Base-by-base conservation (phyloP, 2,888 invertebrate species). In the Sabatieria punctata region DNA sequence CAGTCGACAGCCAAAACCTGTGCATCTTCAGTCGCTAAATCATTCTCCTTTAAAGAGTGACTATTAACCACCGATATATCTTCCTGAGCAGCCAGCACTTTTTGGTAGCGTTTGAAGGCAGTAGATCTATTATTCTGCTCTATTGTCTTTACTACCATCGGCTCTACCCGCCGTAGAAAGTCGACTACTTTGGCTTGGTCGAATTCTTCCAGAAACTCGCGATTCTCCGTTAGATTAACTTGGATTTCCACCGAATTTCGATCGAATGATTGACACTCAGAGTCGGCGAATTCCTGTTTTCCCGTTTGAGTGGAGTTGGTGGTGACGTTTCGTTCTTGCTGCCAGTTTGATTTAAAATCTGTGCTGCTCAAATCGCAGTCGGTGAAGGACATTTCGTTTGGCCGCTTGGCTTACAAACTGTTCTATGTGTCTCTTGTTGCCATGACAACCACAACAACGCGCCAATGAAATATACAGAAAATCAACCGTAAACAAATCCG, bases 1-100 rank as follows among this genome's bases (percentile, higher is more conserved):
- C 47, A 47, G 26, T 8, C 37, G 4, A 47, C n/a, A n/a, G n/a
- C 30, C 11, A 4, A 33, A 8, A 24, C 4, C 15, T 45, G 36
- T 3, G 21, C 13, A 11, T 25, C 38, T 37, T 30, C 30, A 30
- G 8, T 15, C 11, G 11, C 15, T 8, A 30, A 8, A 15, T 8
- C 30, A 8, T 30, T 30, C 11, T 30, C 11, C 30, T 30, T 30
- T 8, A 30, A 15, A 30, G 30, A 30, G 15, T 30, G 30, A 30
- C 11, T 30, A 8, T 30, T 30, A 15, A 8, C 11, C 30, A 30
- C 11, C 30, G 30, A 11, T 15, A 15, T 15, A 30, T 30, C 30
- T 8, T 30, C 11, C 11, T 30, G 11, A 11, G 30, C 30, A 15
- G 30, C 30, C 30, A 30, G 8, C 11, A 30, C 15, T 8, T 15